Evolutionary conservation across 1,140 invertebrate genomes (phyloP).

Genomic region (Wiebesia pumilae): DNA sequence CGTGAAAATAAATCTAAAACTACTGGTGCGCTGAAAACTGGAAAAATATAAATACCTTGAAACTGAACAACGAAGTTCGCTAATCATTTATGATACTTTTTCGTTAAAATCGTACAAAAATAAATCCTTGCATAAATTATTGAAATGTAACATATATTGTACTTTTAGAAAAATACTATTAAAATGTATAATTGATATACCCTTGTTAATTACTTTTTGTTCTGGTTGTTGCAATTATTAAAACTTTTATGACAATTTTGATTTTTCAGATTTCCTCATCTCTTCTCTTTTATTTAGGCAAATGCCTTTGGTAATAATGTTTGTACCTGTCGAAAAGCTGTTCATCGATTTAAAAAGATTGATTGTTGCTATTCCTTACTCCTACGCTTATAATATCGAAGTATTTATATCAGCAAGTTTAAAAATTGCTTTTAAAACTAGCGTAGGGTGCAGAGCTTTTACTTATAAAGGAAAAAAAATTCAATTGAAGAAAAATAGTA

Average conservation of each 20-base stretch:
- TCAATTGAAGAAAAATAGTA: not conserved
- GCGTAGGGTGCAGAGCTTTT: not conserved
- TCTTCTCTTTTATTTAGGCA: not conserved
- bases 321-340: not conserved
- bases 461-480: not conserved
- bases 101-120: not conserved
- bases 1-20: too few relatives aligned
- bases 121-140: not conserved
- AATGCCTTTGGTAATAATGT: not conserved
- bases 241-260: not conserved
- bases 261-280: not conserved
- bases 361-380: not conserved
- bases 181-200: too few relatives aligned
- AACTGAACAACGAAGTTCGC: too few relatives aligned
- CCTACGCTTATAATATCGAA: not conserved
- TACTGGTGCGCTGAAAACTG: too few relatives aligned
- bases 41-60: too few relatives aligned
- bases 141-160: not conserved
- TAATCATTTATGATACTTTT: too few relatives aligned
- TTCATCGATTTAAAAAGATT: not conserved
- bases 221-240: not conserved
- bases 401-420: not conserved
- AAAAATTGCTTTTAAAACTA: slow-evolving; percentile 13
- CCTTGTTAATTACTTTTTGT: not conserved
- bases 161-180: too few relatives aligned